Evolutionary conservation across 2,888 invertebrate genomes (phyloP), one percentile per base, ranked within the genome.

Genomic region (Heliconius erato): DNA sequence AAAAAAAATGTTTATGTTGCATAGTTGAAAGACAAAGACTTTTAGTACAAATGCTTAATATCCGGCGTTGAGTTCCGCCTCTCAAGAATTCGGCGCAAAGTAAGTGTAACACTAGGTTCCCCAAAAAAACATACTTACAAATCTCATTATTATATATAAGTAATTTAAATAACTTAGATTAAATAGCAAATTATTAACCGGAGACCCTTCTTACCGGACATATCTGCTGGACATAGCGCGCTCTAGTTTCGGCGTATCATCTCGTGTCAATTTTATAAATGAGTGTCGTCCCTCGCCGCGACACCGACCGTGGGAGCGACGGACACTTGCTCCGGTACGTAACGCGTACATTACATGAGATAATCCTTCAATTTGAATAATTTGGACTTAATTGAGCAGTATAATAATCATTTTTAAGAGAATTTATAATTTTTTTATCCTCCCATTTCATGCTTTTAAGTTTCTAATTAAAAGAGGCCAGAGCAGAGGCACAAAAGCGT

Each of bases 191-290:
- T 69, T 26, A 26, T 59, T 35, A 76, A 35, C 35, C 67, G 32
- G 74, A 63, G 76, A 63, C 74, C 68, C 80, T 80, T 65, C 81
- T 35, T 79, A 74, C 54, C 54, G 7, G 54, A 54, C 63, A 82
- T 32, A 32, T 32, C 32, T 32, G 35, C 72, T 80, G 80, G 82
- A 85, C 86, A 82, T 71, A 77, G 19, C 79, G 74, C 84, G 85
- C 79, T 85, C 90, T 89, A 90, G 91, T 90, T 91, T 91, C 89
- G 84, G 80, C 82, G 79, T 80, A 82, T 80, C 82, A 90, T 89
- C 90, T 89, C 91, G 93, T 92, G 94, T 93, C 92, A 93, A 91
- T 92, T 90, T 92, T 92, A 93, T 92, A 93, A 93, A 93, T 91
- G 92, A 91, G 89, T 82, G 83, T 85, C 86, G 89, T 87, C 89